phyloP scores from a whole-genome alignment of 2,797 vertebrate species.

The Zalophus californianus region DNA sequence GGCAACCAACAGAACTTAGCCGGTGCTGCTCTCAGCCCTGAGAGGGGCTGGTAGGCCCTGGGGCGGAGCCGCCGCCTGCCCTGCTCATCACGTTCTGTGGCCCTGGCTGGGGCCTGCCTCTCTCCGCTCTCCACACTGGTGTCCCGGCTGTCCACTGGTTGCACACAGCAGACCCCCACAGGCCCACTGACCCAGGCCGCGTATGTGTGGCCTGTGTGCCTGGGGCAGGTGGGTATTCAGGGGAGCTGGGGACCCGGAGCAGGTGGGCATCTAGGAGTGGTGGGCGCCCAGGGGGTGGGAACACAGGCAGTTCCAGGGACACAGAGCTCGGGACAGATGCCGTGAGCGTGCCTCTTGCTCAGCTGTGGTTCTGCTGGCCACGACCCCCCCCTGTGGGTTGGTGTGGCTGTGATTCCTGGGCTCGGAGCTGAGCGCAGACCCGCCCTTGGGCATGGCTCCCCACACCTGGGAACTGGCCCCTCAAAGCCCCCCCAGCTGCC shows the following conservation, averaged over 20 bases:
- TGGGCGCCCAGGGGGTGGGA: not conserved
- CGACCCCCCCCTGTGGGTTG: not conserved
- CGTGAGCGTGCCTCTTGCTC: not conserved
- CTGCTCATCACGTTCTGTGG: not conserved
- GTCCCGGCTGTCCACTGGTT: not conserved
- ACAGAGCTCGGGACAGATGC: accelerated
- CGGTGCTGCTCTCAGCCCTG: not conserved
- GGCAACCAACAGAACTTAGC: not conserved
- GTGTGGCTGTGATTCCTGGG: not conserved
- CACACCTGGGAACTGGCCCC: not conserved
- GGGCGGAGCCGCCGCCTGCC: not conserved
- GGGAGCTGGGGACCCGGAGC: too few relatives aligned
- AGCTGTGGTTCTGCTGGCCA: not conserved
- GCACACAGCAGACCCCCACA: too few relatives aligned
- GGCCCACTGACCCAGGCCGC: not conserved
- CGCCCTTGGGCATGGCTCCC: not conserved
- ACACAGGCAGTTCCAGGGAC: not conserved
- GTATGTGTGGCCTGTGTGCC: not conserved
- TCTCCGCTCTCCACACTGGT: accelerated
- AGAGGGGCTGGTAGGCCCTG: not conserved
- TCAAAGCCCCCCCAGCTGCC: not conserved
- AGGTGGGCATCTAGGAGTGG: too few relatives aligned
- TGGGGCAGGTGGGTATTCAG: not conserved
- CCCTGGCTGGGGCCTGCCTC: not conserved
- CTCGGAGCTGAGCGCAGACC: not conserved